phyloP scores from a whole-genome alignment of 2,888 invertebrate species.

The Halictus ligatus region DNA sequence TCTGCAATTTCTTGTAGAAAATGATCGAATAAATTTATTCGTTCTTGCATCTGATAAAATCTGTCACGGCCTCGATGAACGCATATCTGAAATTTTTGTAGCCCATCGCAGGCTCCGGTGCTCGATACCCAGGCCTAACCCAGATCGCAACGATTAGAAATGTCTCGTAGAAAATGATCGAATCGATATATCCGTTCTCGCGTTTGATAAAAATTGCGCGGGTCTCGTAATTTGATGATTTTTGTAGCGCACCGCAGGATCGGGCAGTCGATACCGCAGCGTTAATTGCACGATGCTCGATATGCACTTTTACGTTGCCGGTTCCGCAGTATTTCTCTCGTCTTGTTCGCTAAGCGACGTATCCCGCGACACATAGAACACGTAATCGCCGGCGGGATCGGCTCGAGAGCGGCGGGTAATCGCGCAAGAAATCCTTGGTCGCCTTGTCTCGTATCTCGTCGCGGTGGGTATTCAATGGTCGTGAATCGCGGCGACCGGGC shows the following conservation, averaged over 20 bases:
- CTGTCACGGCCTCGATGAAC: too few relatives aligned
- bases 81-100: too few relatives aligned
- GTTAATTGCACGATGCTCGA: slow-evolving; percentile 2
- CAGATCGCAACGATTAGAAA: not conserved
- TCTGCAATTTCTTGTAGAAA: not conserved
- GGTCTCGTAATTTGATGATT: not conserved
- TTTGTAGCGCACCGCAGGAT: not conserved
- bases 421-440: slow-evolving; percentile 59
- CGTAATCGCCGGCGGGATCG: slow-evolving; percentile 60
- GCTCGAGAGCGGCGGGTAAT: slow-evolving; percentile 30
- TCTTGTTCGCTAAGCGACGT: slow-evolving; percentile 39
- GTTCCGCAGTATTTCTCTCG: slow-evolving; percentile 29
- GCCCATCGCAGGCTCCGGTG: too few relatives aligned
- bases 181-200: not conserved
- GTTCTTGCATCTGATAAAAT: too few relatives aligned
- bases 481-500: slow-evolving; percentile 17
- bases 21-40: not conserved
- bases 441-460: slow-evolving; percentile 24
- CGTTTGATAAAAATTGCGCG: not conserved
- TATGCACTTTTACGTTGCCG: not conserved
- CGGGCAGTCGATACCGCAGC: not conserved
- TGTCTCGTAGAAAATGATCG: not conserved
- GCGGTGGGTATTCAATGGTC: slow-evolving; percentile 42
- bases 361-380: slow-evolving; percentile 50
- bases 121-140: too few relatives aligned